These are phyloP conservation scores for Synanthedon andrenaeformis DNA, from an alignment of 2,888 invertebrate species.

Conservation along the genomic window DNA sequence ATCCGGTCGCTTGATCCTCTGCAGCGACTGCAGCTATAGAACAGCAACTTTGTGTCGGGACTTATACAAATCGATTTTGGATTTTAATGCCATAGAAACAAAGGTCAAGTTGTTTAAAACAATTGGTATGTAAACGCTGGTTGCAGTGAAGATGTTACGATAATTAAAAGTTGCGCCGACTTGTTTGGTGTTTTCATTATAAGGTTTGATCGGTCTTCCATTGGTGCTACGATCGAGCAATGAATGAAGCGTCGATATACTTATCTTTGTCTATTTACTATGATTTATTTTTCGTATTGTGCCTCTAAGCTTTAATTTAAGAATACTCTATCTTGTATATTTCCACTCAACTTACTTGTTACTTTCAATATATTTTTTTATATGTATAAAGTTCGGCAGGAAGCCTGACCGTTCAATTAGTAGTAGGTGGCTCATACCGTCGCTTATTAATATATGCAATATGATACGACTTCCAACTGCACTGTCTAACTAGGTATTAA, in stretches of 20 bases:
- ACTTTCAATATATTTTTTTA: too few species aligned
- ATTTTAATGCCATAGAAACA: background rate
- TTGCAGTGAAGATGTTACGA: constrained; percentile 21
- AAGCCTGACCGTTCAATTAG: too few species aligned
- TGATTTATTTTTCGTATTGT: too few species aligned
- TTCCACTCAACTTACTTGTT: too few species aligned
- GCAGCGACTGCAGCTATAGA: constrained; percentile 22
- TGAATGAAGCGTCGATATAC: constrained; percentile 15
- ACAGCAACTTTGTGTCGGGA: background rate
- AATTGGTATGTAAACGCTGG: constrained; percentile 4
- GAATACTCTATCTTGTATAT: too few species aligned
- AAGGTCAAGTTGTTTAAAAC: background rate
- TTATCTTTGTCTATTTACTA: too few species aligned
- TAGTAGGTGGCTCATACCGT: too few species aligned
- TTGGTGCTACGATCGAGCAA: constrained; percentile 15
- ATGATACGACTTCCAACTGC: too few species aligned
- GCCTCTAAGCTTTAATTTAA: too few species aligned
- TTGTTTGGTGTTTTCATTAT: constrained; percentile 14
- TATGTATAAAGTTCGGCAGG: too few species aligned
- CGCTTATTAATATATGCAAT: too few species aligned
- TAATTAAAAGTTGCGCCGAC: constrained; percentile 39
- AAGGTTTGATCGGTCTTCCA: constrained; percentile 15
- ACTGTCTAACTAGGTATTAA: background rate
- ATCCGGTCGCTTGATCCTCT: constrained; percentile 36
- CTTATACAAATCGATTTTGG: constrained; percentile 5